Percentiles rank a stretch among this genome's conserved stretches.
These are phyloP conservation scores for Aleiodes testaceus DNA, from an alignment of 2,888 invertebrate genomes.

Conservation along the genomic window DNA sequence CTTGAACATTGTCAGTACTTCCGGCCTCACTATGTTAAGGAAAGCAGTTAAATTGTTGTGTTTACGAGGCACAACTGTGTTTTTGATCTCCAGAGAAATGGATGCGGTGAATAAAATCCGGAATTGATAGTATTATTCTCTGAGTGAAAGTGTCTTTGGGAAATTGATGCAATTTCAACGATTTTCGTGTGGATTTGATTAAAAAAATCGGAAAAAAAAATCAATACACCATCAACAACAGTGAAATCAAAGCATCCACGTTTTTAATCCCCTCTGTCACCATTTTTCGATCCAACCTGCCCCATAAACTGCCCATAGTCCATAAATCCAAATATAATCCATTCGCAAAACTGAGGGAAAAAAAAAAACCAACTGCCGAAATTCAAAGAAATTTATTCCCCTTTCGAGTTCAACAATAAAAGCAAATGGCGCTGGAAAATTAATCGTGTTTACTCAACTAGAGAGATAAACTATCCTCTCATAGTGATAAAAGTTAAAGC, in stretches of 20 bases:
- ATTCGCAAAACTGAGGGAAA: background rate
- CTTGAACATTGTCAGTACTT: conserved; percentile 18
- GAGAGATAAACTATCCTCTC: conserved; percentile 6
- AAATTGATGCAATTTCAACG: too few species aligned
- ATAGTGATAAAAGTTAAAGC: conserved; percentile 1
- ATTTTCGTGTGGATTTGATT: background rate
- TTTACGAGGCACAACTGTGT: conserved; percentile 18
- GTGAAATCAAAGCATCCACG: background rate
- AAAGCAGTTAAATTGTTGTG: conserved; percentile 1
- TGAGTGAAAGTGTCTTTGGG: too few species aligned
- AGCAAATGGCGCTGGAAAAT: conserved; percentile 11
- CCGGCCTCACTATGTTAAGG: background rate
- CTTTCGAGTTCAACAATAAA: background rate
- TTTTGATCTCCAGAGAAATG: background rate
- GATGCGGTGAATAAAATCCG: too few species aligned
- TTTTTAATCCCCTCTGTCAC: background rate
- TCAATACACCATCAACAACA: background rate
- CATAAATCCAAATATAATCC: conserved; percentile 5
- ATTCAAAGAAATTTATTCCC: background rate
- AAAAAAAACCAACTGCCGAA: background rate
- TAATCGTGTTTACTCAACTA: conserved; percentile 21
- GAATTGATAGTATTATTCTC: too few species aligned
- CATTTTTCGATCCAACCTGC: background rate
- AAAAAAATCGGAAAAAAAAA: background rate
- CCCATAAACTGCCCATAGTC: background rate